Evolutionary conservation across 2,797 vertebrate species (phyloP), one percentile per base, ranked within the genome.

Genomic region (Coreius guichenoti): DNA sequence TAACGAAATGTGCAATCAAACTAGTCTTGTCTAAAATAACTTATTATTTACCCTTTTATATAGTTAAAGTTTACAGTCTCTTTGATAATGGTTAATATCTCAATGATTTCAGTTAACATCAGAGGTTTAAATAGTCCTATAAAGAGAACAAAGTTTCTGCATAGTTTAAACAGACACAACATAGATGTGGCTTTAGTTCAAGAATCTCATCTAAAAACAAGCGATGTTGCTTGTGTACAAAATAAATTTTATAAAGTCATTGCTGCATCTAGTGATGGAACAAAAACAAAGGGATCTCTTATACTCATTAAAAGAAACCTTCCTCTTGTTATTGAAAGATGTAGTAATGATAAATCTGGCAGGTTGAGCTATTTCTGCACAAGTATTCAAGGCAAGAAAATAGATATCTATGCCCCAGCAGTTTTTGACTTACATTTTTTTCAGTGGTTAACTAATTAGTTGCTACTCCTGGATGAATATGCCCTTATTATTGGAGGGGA

Each of bases 361-460:
- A 81, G 80, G 47, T 49, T 81, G 47, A 49, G 43, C 45, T 36
- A 81, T 81, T 67, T 81, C 3, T 81, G 79, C 31, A 81, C 63
- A 47, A 68, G 13, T 21, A 69, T 81, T 21, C 39, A 33, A 67
- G 26, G 29, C 8, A 81, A 31, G 63, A 81, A 81, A 69, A 68
- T 51, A 80, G 58, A 31, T 12, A n/a, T n/a, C n/a, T n/a, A n/a
- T n/a, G n/a, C n/a, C n/a, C n/a, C n/a, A n/a, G n/a, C n/a, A n/a
- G n/a, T n/a, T n/a, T n/a, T n/a, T n/a, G n/a, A n/a, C n/a, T n/a
- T n/a, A n/a, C n/a, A n/a, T n/a, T n/a, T 43, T n/a, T n/a, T n/a
- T n/a, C n/a, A n/a, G n/a, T n/a, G n/a, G n/a, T n/a, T n/a, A n/a
- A n/a, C n/a, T n/a, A n/a, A n/a, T n/a, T n/a, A n/a, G n/a, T n/a